These are phyloP conservation scores for Resseliella maxima DNA, from an alignment of 2,888 invertebrate species.

Conservation along the genomic window DNA sequence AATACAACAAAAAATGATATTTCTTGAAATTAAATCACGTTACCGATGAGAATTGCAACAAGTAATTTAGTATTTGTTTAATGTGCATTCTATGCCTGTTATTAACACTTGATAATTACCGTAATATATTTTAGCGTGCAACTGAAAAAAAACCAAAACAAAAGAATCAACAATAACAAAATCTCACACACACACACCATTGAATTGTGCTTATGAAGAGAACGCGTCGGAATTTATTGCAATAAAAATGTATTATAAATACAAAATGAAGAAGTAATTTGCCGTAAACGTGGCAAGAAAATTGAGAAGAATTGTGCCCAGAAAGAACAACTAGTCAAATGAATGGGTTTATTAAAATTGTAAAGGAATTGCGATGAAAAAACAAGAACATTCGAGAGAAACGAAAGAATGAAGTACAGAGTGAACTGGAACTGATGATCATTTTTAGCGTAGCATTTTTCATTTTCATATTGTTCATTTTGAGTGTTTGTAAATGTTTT, in stretches of 20 bases:
- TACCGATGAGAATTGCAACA: constrained; percentile 1
- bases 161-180: neutral
- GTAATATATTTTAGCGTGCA: constrained; percentile 43
- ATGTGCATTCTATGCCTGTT: constrained; percentile 32
- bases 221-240: constrained; percentile 42
- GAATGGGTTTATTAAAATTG: constrained; percentile 1
- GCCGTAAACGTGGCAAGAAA: constrained; percentile 19
- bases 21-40: constrained; percentile 51
- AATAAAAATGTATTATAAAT: constrained; percentile 17
- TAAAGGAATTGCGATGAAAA: neutral
- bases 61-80: constrained; percentile 16
- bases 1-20: constrained; percentile 2
- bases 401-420: neutral
- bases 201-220: neutral
- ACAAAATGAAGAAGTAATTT: constrained; percentile 26
- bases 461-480: constrained; percentile 43
- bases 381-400: neutral
- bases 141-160: neutral
- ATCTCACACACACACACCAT: neutral
- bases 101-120: constrained; percentile 55
- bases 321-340: constrained; percentile 21
- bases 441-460: neutral
- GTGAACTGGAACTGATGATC: neutral
- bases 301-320: constrained; percentile 31
- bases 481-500: no score